phyloP scores from a whole-genome alignment of 2,797 vertebrate species.

The Smutsia gigantea region DNA sequence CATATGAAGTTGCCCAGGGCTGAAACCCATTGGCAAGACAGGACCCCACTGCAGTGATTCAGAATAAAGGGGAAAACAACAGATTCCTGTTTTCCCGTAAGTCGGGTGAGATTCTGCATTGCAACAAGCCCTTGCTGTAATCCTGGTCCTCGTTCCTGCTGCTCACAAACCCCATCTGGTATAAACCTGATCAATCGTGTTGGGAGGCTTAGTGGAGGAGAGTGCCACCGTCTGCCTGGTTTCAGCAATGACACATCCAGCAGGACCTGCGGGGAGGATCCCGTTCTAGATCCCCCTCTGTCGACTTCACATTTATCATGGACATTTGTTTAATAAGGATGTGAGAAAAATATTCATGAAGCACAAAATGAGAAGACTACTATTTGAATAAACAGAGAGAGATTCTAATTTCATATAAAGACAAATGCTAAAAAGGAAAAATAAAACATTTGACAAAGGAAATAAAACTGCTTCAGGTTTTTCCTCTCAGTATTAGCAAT shows the following conservation, averaged over 20 bases:
- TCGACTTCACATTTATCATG: constrained; percentile 24
- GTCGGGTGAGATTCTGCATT: neutral
- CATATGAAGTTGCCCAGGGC: no score
- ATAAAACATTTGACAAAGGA: neutral
- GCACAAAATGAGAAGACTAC: constrained; percentile 54
- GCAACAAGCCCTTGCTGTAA: neutral
- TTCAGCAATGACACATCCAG: constrained; percentile 57
- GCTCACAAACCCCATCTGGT: neutral
- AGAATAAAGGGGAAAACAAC: neutral
- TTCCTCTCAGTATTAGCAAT: neutral
- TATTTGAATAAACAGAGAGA: constrained; percentile 57
- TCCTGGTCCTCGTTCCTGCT: neutral
- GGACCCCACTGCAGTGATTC: neutral
- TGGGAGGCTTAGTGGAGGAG: constrained; percentile 66
- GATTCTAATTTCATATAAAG: constrained; percentile 51
- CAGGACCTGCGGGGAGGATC: neutral
- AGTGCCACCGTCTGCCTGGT: constrained; percentile 77
- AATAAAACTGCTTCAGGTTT: constrained; percentile 19
- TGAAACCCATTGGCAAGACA: no score
- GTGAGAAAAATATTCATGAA: constrained; percentile 68
- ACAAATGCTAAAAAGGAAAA: constrained; percentile 12
- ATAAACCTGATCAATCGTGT: neutral
- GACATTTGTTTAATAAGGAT: constrained; percentile 68
- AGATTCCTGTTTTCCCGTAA: neutral
- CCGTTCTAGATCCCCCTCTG: neutral